Percentiles rank a stretch among this genome's conserved stretches.
These are phyloP conservation scores for Megaleporinus macrocephalus DNA, from an alignment of 2,113 vertebrate genomes.

Conservation along the genomic window DNA sequence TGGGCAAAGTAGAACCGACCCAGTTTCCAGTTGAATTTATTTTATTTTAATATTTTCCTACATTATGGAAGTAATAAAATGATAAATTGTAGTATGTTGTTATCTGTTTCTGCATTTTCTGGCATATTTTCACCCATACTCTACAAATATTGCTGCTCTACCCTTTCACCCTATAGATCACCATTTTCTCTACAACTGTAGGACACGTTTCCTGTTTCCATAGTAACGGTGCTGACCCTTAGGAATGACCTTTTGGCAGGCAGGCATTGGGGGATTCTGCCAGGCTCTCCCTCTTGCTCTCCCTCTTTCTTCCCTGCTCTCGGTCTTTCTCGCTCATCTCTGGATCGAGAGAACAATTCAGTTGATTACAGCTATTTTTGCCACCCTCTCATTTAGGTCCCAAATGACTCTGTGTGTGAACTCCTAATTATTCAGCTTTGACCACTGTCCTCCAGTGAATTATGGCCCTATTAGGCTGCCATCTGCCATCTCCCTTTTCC, in stretches of 20 bases:
- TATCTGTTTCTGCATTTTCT: background rate
- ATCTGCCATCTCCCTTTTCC: conserved; percentile 13
- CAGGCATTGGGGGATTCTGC: background rate
- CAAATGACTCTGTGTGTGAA: background rate
- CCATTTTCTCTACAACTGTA: background rate
- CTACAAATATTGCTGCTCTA: background rate
- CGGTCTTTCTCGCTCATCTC: background rate
- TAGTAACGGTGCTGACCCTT: conserved; percentile 47
- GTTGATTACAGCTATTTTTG: conserved; percentile 56
- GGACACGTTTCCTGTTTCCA: conserved; percentile 44
- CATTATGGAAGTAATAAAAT: no score
- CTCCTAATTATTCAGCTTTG: conserved; percentile 30
- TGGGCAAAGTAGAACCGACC: no score
- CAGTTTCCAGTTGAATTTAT: no score
- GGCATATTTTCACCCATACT: background rate
- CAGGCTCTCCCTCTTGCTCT: background rate
- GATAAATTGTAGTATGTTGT: no score
- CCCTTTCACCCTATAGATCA: conserved; percentile 24
- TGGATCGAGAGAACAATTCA: conserved; percentile 42
- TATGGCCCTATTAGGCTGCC: conserved; percentile 21
- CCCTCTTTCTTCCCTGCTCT: background rate
- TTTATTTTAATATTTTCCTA: no score
- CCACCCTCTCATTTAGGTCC: background rate
- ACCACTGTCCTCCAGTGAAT: conserved; percentile 27
- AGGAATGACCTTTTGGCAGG: conserved; percentile 29